Base-by-base conservation (phyloP, 2,888 invertebrate genomes). In the Salticus scenicus region DNA sequence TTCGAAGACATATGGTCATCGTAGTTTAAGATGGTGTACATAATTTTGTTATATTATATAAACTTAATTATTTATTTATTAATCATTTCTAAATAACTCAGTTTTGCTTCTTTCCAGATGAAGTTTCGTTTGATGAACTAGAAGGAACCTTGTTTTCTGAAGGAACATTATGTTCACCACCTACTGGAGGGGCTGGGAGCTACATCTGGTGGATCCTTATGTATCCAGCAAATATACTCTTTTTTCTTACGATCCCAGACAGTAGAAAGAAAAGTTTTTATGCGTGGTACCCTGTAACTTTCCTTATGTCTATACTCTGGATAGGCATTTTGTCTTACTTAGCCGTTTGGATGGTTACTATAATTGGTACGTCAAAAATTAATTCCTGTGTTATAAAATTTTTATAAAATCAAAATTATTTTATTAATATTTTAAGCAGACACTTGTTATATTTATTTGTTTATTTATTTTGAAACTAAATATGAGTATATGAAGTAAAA, bases 301-400 rank as follows among this genome's bases (percentile, higher is more conserved):
- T 98, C 90, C 93, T 96, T 69, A 96, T 97, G 96, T 97, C 97
- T 90, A 96, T 97, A 88, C 94, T 97, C 72, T 98, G 97, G 97
- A 96, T 98, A 89, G 97, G 97, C 82, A 95, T 95, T 0, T 92
- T 97, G 57, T 97, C 97, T 5, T 98, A 97, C 90, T 93, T 97
- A 4, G 96, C 97, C 33, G 97, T 97, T 66, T 98, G 98, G 98
- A 97, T 98, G 96, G 97, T 97, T 88, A 95, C 97, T 81, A 94
- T 96, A 88, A 96, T 97, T 89, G 97, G 87, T 84, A 33, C 76
- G 74, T 72, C 30, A 57, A 5, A 12, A 28, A 28, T 8, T 37
- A 37, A 37, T n/a, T n/a, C n/a, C n/a, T n/a, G n/a, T n/a, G n/a
- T n/a, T n/a, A n/a, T n/a, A n/a, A n/a, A n/a, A n/a, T n/a, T n/a